Base-by-base conservation (phyloP, 1,140 invertebrate species). In the Chymomyza costata region DNA sequence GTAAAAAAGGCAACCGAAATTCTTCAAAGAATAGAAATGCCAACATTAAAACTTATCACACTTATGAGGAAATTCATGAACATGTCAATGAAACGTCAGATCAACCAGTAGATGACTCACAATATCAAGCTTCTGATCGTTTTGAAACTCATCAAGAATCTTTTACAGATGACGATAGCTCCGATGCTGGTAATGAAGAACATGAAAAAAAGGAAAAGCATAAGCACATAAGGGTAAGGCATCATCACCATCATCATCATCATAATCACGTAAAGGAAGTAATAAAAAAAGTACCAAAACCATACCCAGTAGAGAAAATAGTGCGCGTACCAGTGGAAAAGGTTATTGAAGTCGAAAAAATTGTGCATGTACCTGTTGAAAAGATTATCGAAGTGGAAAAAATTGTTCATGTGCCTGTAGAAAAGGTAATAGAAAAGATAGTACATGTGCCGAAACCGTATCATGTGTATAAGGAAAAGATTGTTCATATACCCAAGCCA, bases 161-260 rank as follows among this genome's bases (percentile, higher is more conserved):
- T 8, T 15, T 35, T 2, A 35, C 17, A 35, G 14, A 13, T 14
- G 8, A 2, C n/a, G 46, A 61, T 1, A 39, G 21, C 1, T 32
- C 10, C n/a, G n/a, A n/a, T n/a, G n/a, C n/a, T n/a, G n/a, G n/a
- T n/a, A n/a, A n/a, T n/a, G n/a, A 25, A 3, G 3, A 25, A 5
- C 21, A 49, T 11, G 35, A 45, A 2, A 56, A 70, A 18, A 30
- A 78, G 14, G 32, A 47, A 7, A 39, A 49, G 11, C 34, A 32
- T 18, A 51, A 74, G 35, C 67, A 74, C 53, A 86, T 88, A 8
- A 89, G 89, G 76, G 86, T 90, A 38, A 90, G 89, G 60, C 89
- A 90, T 56, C 89, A 90, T 58, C 89, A 90, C 63, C 89, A 90
- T 60, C 89, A 90, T 58, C 89, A 90, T 64, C 89, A 90, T 56